Base-by-base conservation (phyloP, 2,888 invertebrate species). In the Willowsia nigromaculata region DNA sequence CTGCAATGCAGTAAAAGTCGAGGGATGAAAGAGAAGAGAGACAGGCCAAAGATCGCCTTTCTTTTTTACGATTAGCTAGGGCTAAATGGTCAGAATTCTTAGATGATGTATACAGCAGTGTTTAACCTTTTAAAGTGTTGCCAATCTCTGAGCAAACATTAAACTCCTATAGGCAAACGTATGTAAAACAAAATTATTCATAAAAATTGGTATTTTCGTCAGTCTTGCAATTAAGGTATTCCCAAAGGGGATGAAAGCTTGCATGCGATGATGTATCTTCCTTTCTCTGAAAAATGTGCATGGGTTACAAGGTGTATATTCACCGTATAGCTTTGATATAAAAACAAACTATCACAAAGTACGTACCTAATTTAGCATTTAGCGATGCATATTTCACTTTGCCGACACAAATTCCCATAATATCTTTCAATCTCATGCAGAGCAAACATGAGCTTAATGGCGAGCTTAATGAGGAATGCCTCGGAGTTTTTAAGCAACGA, bases 371-470 rank as follows among this genome's bases (percentile, higher is more conserved):
- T 15, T 84, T 18, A n/a, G 37, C 68, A 82, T 65, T 82, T 47
- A 30, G 65, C 18, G 11, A 3, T 11, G 25, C 40, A 22, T 22
- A 53, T 3, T 33, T 84, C 33, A 68, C 25, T 25, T 65, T 65
- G 40, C 25, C 11, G 65, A 43, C 82, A 7, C 37, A 81, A 84
- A 84, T 56, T 84, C 83, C 65, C 68, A 83, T 65, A 43, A 71
- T 71, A 30, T 65, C n/a, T 40, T 68, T 47, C 33, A 33, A 27
- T 37, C 74, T 22, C 84, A 53, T 84, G 84, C 74, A 56, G 84
- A 74, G 84, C 37, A 71, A 84, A 74, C 83, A 83, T 25, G 83
- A 53, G 50, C 18, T 65, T 71, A 53, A 83, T 50, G 68, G 30
- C 25, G 37, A 15, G 47, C 33, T 30, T 83, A 84, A 84, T 71